Evolutionary conservation across 2,797 vertebrate genomes (phyloP), one percentile per base, ranked within the genome.

Genomic region (Gallinago nigripennis): DNA sequence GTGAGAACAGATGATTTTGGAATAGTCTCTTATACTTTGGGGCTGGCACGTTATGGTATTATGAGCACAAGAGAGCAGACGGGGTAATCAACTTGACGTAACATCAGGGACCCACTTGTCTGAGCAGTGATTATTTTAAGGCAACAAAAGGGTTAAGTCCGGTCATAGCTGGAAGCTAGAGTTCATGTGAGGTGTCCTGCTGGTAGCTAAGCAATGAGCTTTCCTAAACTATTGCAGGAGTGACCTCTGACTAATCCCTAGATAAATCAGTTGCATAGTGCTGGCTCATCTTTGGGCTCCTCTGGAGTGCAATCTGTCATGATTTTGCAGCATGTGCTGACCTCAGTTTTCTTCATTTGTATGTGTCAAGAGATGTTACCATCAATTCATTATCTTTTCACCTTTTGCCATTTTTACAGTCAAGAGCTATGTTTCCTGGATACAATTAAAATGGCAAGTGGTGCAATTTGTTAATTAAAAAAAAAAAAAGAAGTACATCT

Each of bases 271-370:
- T 92, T 88, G 87, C 80, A 61, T 88, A 94, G 95, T 96, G 93
- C 89, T 97, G 88, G 90, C 91, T 97, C 94, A 94, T 95, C 78
- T 95, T 86, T 90, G 70, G 82, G 35, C 54, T 84, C 48, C 81
- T 91, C 86, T 91, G 83, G 66, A 82, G 88, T 43, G 76, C 78
- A 96, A 51, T 92, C 86, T 93, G 94, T 96, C 93, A 48, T 83
- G 70, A 80, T 71, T 76, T 91, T 94, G 78, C 46, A 90, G 86
- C 69, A 12, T 77, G 45, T 90, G 92, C 82, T 94, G 92, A 86
- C 81, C 90, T 91, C 78, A 16, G 85, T 79, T 91, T 65, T 85
- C 48, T 84, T 91, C 83, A 37, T 95, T 89, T 73, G 56, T 90
- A 21, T 92, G 53, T 87, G 70, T 60, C 2, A 2, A 69, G 90